These are phyloP conservation scores for Scartelaos histophorus DNA, from an alignment of 2,113 vertebrate species.

Conservation along the genomic window DNA sequence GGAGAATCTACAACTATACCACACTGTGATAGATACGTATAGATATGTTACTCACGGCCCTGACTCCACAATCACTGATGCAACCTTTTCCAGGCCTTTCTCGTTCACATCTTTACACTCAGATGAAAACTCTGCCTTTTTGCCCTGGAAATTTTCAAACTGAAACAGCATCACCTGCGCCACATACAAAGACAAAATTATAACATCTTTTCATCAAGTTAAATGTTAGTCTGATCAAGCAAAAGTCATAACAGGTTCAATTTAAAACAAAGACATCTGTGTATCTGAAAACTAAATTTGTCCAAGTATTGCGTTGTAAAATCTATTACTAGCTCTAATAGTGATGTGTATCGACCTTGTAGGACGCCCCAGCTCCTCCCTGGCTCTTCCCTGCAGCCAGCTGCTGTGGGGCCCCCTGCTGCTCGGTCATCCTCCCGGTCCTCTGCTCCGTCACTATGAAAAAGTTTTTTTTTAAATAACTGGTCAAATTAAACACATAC, in stretches of 20 bases:
- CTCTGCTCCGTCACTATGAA: constrained; percentile 56
- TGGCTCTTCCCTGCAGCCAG: constrained; percentile 83
- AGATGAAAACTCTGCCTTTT: constrained; percentile 62
- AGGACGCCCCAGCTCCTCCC: constrained; percentile 78
- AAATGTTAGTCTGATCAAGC: not conserved
- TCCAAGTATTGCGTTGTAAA: not conserved
- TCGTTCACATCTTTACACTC: constrained; percentile 79
- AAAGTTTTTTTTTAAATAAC: constrained; percentile 4
- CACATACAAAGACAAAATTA: constrained; percentile 18
- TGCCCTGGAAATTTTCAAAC: constrained; percentile 90
- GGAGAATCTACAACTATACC: not conserved
- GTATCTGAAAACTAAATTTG: not conserved
- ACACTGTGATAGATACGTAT: not conserved
- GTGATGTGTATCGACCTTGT: constrained; percentile 78
- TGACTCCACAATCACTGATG: constrained; percentile 86
- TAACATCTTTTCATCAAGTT: not conserved
- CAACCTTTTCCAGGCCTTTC: constrained; percentile 87
- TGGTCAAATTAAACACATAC: not conserved
- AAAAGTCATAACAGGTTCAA: too few species aligned
- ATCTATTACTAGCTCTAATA: not conserved
- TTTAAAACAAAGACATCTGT: too few species aligned
- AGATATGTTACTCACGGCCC: constrained; percentile 71
- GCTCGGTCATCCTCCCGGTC: constrained; percentile 82
- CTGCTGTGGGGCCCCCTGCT: constrained; percentile 83
- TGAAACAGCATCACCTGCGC: constrained; percentile 74